Evolutionary conservation across 2,797 vertebrate species (phyloP).

Genomic region (Eidolon dupreanum): DNA sequence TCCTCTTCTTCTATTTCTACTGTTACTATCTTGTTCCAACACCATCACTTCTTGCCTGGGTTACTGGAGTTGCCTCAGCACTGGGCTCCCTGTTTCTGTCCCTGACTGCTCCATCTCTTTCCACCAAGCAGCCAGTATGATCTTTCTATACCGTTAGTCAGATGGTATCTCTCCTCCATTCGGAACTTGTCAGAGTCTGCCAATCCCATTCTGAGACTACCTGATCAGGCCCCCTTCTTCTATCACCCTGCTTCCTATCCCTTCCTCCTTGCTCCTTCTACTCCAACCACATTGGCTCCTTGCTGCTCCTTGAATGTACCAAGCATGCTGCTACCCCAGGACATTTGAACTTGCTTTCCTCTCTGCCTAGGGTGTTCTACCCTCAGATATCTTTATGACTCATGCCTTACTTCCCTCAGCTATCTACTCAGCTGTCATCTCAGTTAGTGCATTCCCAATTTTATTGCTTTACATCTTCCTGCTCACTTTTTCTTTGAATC

Average conservation of each 20-base stretch:
- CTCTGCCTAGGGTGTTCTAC: neutral
- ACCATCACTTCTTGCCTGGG: neutral
- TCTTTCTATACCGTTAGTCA: neutral
- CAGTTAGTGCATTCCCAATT: neutral
- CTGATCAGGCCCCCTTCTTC: rapidly evolving
- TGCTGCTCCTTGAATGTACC: too few species aligned
- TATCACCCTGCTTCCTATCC: too few species aligned
- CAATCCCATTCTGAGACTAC: neutral
- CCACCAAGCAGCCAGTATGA: neutral
- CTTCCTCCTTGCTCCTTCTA: neutral
- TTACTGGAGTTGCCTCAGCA: neutral
- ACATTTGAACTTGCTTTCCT: neutral
- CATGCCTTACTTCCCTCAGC: neutral
- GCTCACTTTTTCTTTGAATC: neutral
- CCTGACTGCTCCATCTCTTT: neutral
- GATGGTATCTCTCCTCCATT: neutral
- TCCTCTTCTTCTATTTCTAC: neutral
- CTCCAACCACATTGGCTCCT: neutral
- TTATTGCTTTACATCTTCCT: neutral
- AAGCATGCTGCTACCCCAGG: neutral
- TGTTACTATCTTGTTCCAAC: neutral
- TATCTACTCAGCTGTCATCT: neutral
- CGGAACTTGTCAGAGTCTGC: neutral
- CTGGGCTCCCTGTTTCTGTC: neutral
- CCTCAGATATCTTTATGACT: neutral